Conservation (phyloP, 2,888 invertebrate genomes). For the Hypolimnas misippus region DNA sequence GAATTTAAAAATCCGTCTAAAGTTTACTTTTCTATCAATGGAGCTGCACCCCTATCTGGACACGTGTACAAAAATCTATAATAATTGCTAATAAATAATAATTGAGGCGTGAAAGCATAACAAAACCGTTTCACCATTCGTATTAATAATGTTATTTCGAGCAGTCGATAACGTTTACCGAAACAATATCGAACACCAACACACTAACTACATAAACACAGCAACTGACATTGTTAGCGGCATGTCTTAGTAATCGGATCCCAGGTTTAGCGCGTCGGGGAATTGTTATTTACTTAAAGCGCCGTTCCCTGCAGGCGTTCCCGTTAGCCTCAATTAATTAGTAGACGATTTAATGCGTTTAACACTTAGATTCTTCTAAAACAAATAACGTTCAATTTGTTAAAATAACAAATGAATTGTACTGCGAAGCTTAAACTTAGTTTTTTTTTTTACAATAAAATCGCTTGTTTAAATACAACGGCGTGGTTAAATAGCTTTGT, state of each 20-base stretch:
- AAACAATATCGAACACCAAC: background rate
- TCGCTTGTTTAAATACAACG: too few relatives aligned
- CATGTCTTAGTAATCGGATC: slow-evolving; percentile 7
- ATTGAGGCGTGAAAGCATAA: too few relatives aligned
- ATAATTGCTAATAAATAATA: too few relatives aligned
- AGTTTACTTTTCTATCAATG: too few relatives aligned
- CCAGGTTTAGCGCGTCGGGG: background rate
- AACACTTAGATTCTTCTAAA: background rate
- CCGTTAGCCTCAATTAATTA: slow-evolving; percentile 3
- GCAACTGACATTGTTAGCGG: slow-evolving; percentile 2
- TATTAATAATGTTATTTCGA: background rate
- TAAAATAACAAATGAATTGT: too few relatives aligned
- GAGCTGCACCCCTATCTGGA: too few relatives aligned
- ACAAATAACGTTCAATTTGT: background rate
- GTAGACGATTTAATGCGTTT: background rate
- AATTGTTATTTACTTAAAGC: slow-evolving; percentile 7
- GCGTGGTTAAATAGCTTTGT: too few relatives aligned
- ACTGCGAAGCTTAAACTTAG: too few relatives aligned
- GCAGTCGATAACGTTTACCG: background rate
- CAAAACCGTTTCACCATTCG: too few relatives aligned
- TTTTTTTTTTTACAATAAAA: too few relatives aligned
- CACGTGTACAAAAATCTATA: too few relatives aligned
- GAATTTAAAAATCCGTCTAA: too few relatives aligned
- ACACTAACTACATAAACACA: background rate
- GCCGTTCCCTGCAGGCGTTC: slow-evolving; percentile 1